Base-by-base conservation (phyloP, 2,797 vertebrate species). In the Aphelocoma californica region DNA sequence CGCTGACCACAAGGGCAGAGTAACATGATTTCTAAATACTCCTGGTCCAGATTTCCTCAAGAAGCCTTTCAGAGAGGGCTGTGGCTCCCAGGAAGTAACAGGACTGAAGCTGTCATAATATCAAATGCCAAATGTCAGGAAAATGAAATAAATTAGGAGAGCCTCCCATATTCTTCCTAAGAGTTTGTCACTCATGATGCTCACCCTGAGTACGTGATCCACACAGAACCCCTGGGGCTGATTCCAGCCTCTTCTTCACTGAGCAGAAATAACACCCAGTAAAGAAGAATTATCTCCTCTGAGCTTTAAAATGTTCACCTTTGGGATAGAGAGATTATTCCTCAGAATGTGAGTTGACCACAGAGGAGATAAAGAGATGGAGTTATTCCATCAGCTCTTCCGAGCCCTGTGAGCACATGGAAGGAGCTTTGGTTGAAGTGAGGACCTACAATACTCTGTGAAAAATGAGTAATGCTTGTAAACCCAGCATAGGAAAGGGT, bases 381-480 rank as follows among this genome's bases (percentile, higher is more conserved):
- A 62, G 14, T 67, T 29, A 2, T 9, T 6, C 42, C 53, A 24
- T 17, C 31, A 62, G 84, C 56, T 24, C 24, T 31, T 36, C 17
- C 4, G 42, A 60, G 50, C 13, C 62, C 50, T 0, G 0, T 28
- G 40, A 75, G 58, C 62, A 28, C 12, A 16, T 0, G 0, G 7
- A 40, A 66, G 38, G 1, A 67, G 57, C 32, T 85, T 32, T 26
- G 57, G 47, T 7, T 57, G 26, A 66, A 62, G 71, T 17, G 40
- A 75, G 67, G 64, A 57, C 10, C 36, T 48, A 7, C 13, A 87
- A 19, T 7, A 11, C 8, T 10, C 17, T 25, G 31, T 62, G 48
- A 84, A 56, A 86, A 90, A 36, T 10, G 23, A 60, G 60, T 3
- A 34, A 42, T 8, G 4, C 7, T 3, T 13, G 15, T 20, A 62